Evolutionary conservation across 2,888 invertebrate genomes (phyloP), one percentile per base, ranked within the genome.

Genomic region (Scrobipalpa costella): DNA sequence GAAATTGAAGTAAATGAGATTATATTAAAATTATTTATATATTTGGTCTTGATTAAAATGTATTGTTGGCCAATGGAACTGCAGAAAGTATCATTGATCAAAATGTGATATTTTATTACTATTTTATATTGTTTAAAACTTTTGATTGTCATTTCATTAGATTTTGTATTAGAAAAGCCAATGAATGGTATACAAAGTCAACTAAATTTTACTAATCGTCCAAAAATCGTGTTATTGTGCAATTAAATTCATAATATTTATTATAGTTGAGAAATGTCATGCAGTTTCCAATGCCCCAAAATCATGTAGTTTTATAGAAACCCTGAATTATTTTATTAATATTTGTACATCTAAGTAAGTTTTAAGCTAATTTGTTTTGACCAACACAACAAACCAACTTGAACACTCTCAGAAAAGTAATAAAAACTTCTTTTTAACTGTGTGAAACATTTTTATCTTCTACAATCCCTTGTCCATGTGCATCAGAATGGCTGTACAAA

Each of bases 31-130:
- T 33, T 64, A 73, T 73, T 76, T 75, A 73, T 71, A 71, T 72
- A 71, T 73, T 69, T 73, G 59, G 70, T 72, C 73, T 72, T 71
- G 68, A 66, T 69, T 73, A 70, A 69, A 71, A 73, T 75, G 72
- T 76, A 72, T 69, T 74, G 71, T 69, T 75, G 83, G 84, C 67
- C 69, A 73, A 78, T 80, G 85, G 84, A 86, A 84, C 87, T 87
- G 86, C 88, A 82, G 79, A 50, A 59, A 79, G 78, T 83, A 86
- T 85, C 85, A 87, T 86, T 84, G 82, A 88, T 86, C 83, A 85
- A 84, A 83, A 86, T 89, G 89, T 90, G 89, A 90, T 90, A 89
- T 88, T 86, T 86, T 73, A 80, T 84, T 82, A 33, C n/a, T 62
- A 57, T n/a, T 64, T 63, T 58, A 47, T 60, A 57, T 64, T 64